These are phyloP conservation scores for Leptinotarsa defecta DNA, from an alignment of 1,140 invertebrate genomes.

Conservation along the genomic window DNA sequence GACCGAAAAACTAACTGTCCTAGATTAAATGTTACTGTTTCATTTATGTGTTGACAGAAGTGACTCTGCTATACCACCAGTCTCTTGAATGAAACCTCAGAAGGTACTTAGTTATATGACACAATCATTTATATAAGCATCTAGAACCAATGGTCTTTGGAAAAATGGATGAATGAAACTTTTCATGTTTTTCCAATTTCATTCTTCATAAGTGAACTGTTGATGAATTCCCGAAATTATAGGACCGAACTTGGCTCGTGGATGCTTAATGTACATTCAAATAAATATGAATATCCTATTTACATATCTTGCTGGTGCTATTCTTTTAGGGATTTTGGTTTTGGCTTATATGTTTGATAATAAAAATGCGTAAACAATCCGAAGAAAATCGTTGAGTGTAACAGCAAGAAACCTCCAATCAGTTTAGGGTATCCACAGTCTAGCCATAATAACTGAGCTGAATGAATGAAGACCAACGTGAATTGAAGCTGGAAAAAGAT, in stretches of 20 bases:
- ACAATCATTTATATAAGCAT: neutral
- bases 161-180: no score
- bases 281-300: neutral
- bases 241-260: neutral
- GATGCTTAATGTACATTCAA: neutral
- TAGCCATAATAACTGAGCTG: conserved; percentile 72
- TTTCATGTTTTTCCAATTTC: no score
- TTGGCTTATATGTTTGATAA: conserved; percentile 72
- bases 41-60: neutral
- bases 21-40: neutral
- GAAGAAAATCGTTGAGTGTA: conserved; percentile 91
- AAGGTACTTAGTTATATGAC: conserved; percentile 7
- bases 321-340: conserved; percentile 13
- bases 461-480: conserved; percentile 74
- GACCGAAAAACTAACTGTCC: no score
- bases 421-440: conserved; percentile 79
- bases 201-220: no score
- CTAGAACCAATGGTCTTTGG: neutral
- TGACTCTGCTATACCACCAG: neutral
- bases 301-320: neutral
- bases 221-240: no score
- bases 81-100: neutral
- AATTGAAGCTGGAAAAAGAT: conserved; percentile 68
- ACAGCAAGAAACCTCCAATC: conserved; percentile 74
- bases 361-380: conserved; percentile 91